Evolutionary conservation across 2,888 invertebrate genomes (phyloP), one percentile per base, ranked within the genome.

Genomic region (Adelognathus sp.): DNA sequence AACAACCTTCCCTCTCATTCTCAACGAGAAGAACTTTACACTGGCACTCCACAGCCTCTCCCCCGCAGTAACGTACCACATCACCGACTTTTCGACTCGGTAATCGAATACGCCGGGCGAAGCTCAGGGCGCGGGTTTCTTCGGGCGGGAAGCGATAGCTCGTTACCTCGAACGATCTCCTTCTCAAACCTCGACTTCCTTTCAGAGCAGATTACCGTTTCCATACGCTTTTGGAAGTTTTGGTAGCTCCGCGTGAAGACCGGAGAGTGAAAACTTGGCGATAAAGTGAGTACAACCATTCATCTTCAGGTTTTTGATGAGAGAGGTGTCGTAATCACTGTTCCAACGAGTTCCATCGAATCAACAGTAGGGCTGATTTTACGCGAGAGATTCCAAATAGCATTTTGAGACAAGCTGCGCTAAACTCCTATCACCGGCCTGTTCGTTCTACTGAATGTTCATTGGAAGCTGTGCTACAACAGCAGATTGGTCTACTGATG

Each of bases 81-180:
- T 18, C n/a, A 27, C 39, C 33, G 54, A 63, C 33, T 70, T 67
- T 72, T 46, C 46, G 44, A 66, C 67, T 75, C 66, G 14, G 64
- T 66, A 74, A 73, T 74, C 73, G 69, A 70, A 69, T 64, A 64
- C 50, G 41, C 58, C n/a, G n/a, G 52, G 21, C 21, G 24, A 64
- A 18, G 16, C 36, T 29, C 9, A 14, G 1, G 3, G 21, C n/a
- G n/a, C n/a, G n/a, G n/a, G n/a, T n/a, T 14, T 41, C 7, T 33
- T 70, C 44, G 14, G 11, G 29, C 11, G 6, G n/a, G 33, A 7
- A 9, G 21, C 39, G 61, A 50, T 61, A 14, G 27, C 39, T 50
- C 46, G 41, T 71, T 60, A 50, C 33, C 24, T 61, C 33, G 52
- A 71, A 36, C 27, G 27, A 11, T 60, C 27, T 31, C 18, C 7